phyloP scores from a whole-genome alignment of 2,888 invertebrate species.

The Megastigmus dorsalis region DNA sequence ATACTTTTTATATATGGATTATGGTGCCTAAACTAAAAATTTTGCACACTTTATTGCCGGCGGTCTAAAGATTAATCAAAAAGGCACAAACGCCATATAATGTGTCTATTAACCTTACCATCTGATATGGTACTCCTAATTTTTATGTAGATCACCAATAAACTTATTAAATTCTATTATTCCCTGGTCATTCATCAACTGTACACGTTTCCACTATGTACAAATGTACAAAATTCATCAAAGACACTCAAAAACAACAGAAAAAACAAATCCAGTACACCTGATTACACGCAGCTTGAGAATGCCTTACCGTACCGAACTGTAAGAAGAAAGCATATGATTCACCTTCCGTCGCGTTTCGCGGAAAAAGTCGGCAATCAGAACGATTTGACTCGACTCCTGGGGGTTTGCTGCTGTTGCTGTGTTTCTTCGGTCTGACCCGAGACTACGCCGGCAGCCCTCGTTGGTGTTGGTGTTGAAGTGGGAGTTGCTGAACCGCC shows the following conservation, averaged over 20 bases:
- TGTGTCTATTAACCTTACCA: no score
- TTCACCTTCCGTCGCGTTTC: constrained; percentile 42
- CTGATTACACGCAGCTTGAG: no score
- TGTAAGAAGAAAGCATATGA: not conserved
- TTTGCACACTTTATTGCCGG: no score
- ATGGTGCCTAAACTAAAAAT: no score
- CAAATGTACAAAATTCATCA: constrained; percentile 49
- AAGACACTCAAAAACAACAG: constrained; percentile 21
- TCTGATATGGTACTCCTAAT: no score
- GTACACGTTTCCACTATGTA: constrained; percentile 10
- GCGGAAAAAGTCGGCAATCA: constrained; percentile 63
- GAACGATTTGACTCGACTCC: constrained; percentile 72
- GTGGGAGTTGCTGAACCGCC: constrained; percentile 60
- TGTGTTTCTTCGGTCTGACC: constrained; percentile 39
- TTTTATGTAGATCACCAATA: no score
- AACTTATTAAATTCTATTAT: no score
- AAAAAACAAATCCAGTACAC: constrained; percentile 10
- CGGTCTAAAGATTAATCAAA: no score
- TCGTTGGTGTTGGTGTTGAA: constrained; percentile 62
- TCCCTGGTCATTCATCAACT: not conserved
- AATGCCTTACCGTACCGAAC: not conserved
- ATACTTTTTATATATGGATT: no score
- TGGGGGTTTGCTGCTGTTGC: constrained; percentile 57
- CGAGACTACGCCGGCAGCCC: constrained; percentile 40
- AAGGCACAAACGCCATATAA: no score